phyloP scores from a whole-genome alignment of 2,888 invertebrate species.

The Luffia ferchaultella region DNA sequence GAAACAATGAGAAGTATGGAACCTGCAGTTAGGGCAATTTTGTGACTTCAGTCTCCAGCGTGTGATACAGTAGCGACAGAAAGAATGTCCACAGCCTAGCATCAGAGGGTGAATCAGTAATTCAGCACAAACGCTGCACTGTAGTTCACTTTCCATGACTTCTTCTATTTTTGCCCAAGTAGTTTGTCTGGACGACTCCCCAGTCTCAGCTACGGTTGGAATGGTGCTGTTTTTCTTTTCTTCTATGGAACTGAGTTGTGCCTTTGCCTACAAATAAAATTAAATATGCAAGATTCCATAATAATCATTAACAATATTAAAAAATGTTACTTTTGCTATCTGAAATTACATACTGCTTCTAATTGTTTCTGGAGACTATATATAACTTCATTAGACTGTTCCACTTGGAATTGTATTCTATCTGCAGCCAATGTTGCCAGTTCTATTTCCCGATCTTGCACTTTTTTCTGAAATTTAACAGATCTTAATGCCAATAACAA shows the following conservation, averaged over 20 bases:
- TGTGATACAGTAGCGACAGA: slow-evolving; percentile 75
- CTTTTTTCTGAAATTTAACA: background rate
- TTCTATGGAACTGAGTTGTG: too few species aligned
- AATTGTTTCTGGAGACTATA: background rate
- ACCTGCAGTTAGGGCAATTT: slow-evolving; percentile 77
- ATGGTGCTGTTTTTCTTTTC: slow-evolving; percentile 16
- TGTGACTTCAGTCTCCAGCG: slow-evolving; percentile 74
- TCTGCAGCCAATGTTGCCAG: background rate
- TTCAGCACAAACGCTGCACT: slow-evolving; percentile 80
- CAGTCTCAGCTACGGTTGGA: slow-evolving; percentile 15
- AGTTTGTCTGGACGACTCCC: slow-evolving; percentile 27
- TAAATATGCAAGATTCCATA: too few species aligned
- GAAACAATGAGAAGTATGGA: background rate
- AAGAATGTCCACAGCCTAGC: slow-evolving; percentile 78
- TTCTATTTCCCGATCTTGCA: background rate
- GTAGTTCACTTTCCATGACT: slow-evolving; percentile 74
- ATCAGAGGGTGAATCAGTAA: slow-evolving; percentile 75
- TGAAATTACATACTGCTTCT: background rate
- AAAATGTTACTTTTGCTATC: too few species aligned
- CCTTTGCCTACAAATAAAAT: too few species aligned
- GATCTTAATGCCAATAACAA: too few species aligned
- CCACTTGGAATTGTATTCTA: background rate
- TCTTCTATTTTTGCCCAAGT: slow-evolving; percentile 50
- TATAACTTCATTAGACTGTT: background rate
- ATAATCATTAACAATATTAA: too few species aligned